Conservation (phyloP, 1,140 invertebrate species). For the Wasmannia auropunctata region DNA sequence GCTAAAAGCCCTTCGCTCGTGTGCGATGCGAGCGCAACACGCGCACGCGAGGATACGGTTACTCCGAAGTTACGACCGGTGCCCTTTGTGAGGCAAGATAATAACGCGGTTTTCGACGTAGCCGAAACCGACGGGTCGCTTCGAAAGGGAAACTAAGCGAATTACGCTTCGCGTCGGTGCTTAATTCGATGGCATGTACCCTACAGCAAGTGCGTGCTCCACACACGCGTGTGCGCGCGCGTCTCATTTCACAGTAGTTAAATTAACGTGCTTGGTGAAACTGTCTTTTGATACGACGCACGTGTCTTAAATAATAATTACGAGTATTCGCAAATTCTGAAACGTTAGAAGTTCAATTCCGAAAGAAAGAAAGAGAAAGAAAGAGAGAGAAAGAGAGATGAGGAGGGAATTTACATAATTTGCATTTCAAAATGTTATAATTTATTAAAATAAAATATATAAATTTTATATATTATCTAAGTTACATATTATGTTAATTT, state of each 20-base stretch:
- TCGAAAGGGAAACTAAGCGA: conserved; percentile 57
- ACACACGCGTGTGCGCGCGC: background rate
- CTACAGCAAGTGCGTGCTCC: conserved; percentile 4
- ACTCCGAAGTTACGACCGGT: conserved; percentile 39
- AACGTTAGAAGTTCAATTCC: background rate
- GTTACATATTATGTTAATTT: background rate
- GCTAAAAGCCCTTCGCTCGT: conserved; percentile 26
- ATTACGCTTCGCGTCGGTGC: conserved; percentile 43
- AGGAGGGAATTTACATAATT: background rate
- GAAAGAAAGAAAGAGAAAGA: background rate
- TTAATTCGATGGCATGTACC: conserved; percentile 38
- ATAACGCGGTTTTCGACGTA: conserved; percentile 51
- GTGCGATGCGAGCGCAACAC: conserved; percentile 5
- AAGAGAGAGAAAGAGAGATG: too few species aligned
- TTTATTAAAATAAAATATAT: background rate
- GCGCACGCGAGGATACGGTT: conserved; percentile 10
- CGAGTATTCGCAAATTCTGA: background rate
- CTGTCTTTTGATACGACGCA: conserved; percentile 35
- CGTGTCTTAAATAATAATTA: conserved; percentile 39
- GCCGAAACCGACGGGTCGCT: conserved; percentile 39
- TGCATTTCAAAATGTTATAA: background rate
- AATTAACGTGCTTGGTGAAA: conserved; percentile 37
- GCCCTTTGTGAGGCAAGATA: conserved; percentile 51
- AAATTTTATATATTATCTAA: background rate
- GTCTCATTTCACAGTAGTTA: conserved; percentile 24